Base-by-base conservation (phyloP, 1,140 invertebrate species). In the Pristionchus pacificus region DNA sequence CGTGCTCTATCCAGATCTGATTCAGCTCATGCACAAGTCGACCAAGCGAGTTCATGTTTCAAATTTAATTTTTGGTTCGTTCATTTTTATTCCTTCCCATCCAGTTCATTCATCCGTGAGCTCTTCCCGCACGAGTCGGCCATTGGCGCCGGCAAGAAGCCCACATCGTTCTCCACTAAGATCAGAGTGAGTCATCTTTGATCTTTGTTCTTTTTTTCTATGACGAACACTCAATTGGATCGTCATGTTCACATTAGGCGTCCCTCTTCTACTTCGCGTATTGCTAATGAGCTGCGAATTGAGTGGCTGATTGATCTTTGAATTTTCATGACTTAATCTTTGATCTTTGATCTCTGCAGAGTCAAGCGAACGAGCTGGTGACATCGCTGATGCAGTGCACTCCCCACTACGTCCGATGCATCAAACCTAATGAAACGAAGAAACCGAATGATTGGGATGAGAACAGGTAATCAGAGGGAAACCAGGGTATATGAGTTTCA, bases 351-450 rank as follows among this genome's bases (percentile, higher is more conserved):
- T 49, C 6, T 49, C 60, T 73, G 31, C 75, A 87, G 85, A 89
- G 85, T 57, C 90, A 91, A 82, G 89, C 90, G 13, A 90, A 90
- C 80, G 86, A 87, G 63, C 85, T 91, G n/a, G 89, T 91, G 1
- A 87, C 87, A 15, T 90, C 90, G 69, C 79, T 91, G 74, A 90
- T 89, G 87, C 87, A 88, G 74, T 91, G 90, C 78, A 89, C 89
- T 2, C 90, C 90, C 29, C 90, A 91, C 87, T 90, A 90, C 75
- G 87, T 91, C 55, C 82, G 90, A 33, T 91, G 91, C 80, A 90
- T 91, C 70, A 91, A 91, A 81, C 90, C 90, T 1, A 91, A 91
- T 80, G 90, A 91, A 80, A 90, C 88, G 10, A 91, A 91, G 81
- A 87, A 87, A 81, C 86, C 88, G 85, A 89, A 88, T 76, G 88